These are phyloP conservation scores for Halocaridina rubra DNA, from an alignment of 2,888 invertebrate genomes.

Conservation along the genomic window DNA sequence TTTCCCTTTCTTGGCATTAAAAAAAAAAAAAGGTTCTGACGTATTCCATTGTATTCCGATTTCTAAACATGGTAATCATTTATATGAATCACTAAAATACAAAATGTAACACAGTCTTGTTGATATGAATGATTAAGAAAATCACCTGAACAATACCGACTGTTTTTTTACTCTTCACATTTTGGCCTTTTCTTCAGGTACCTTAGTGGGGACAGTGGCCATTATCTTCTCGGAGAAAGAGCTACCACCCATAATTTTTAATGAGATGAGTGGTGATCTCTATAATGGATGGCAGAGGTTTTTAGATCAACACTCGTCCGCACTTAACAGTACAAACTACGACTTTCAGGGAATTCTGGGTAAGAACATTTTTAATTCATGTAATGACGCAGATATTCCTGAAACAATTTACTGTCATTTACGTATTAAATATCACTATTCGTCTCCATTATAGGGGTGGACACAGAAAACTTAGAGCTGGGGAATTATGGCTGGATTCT, in stretches of 20 bases:
- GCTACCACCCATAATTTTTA: slow-evolving; percentile 20
- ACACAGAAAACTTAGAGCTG: too few species aligned
- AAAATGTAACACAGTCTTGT: not conserved
- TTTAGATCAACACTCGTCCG: not conserved
- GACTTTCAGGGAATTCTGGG: slow-evolving; percentile 17
- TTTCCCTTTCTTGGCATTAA: too few species aligned
- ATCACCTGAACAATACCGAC: not conserved
- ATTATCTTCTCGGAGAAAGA: slow-evolving; percentile 28
- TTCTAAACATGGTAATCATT: not conserved
- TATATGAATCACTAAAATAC: not conserved
- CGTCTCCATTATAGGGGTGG: too few species aligned
- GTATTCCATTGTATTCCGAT: not conserved
- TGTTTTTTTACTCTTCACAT: not conserved
- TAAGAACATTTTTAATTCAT: not conserved
- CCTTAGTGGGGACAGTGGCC: slow-evolving; percentile 2
- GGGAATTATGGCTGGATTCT: too few species aligned
- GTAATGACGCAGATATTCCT: not conserved
- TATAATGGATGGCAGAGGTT: slow-evolving; percentile 30
- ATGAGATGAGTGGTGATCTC: slow-evolving; percentile 24
- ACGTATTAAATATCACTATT: not conserved
- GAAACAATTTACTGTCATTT: not conserved
- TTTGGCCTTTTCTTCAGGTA: not conserved
- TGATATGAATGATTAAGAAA: not conserved
- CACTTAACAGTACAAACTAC: not conserved
- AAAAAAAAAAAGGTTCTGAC: too few species aligned